Evolutionary conservation across 92 coral and sea anemone species (phyloP).

Genomic region (Umimayanthus kanabou): DNA sequence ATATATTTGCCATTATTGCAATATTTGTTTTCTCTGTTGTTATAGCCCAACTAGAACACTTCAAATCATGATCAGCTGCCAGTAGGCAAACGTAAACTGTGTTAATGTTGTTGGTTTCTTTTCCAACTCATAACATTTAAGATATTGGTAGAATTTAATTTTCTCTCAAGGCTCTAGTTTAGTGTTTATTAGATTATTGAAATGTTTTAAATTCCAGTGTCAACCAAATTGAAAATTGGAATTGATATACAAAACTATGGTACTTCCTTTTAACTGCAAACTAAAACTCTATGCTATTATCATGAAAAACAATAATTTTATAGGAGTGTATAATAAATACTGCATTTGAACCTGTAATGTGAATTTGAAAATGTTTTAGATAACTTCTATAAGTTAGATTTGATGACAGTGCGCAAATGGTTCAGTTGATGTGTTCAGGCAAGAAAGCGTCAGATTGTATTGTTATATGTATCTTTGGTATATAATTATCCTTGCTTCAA

Average conservation of each 20-base stretch:
- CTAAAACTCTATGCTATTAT: background rate
- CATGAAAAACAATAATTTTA: too few relatives aligned
- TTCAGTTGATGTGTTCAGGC: background rate
- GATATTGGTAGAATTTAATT: background rate
- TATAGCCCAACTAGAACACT: background rate
- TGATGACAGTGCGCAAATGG: background rate
- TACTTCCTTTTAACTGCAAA: background rate
- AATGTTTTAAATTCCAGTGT: background rate
- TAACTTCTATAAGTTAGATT: too few relatives aligned
- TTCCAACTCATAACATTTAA: background rate
- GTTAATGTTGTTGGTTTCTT: background rate
- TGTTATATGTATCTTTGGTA: background rate
- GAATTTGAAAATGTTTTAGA: too few relatives aligned
- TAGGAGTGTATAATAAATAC: too few relatives aligned
- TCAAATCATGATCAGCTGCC: background rate
- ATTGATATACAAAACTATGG: too few relatives aligned
- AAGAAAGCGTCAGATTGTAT: background rate
- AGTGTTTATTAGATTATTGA: conserved; percentile 2
- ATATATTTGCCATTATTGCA: background rate
- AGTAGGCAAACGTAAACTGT: background rate
- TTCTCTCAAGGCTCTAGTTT: background rate
- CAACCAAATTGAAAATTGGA: background rate
- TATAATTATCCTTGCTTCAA: background rate
- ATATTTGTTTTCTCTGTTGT: background rate
- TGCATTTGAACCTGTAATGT: too few relatives aligned